These are phyloP conservation scores for Trachelus iudaicus DNA, from an alignment of 2,888 invertebrate species.

Conservation along the genomic window DNA sequence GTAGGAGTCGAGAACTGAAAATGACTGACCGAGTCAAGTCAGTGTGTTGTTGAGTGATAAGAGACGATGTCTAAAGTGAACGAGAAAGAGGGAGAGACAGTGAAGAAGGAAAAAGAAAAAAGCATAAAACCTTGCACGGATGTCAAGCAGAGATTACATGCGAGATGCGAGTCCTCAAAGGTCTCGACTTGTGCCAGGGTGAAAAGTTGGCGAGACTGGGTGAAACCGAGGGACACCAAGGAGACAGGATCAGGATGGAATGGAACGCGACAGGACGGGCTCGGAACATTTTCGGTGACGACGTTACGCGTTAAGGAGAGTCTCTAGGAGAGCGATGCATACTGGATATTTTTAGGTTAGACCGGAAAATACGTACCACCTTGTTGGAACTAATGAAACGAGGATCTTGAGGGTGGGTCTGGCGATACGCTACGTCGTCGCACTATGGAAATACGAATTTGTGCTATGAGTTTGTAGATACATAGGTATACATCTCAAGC, in stretches of 20 bases:
- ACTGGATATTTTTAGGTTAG: slow-evolving; percentile 1
- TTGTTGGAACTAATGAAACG: background rate
- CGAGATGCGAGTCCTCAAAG: slow-evolving; percentile 38
- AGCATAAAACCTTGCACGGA: slow-evolving; percentile 13
- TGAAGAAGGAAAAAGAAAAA: slow-evolving; percentile 7
- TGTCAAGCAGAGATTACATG: background rate
- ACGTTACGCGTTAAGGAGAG: background rate
- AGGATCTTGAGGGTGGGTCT: background rate
- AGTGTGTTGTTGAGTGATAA: background rate
- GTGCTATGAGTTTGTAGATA: background rate
- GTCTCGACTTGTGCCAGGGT: background rate
- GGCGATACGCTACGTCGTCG: background rate
- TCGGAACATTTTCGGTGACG: slow-evolving; percentile 24
- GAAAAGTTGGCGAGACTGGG: background rate
- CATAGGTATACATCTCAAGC: background rate
- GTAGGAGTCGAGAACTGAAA: background rate
- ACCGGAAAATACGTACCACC: background rate
- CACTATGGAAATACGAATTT: background rate
- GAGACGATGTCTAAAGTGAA: slow-evolving; percentile 15
- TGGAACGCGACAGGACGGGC: background rate
- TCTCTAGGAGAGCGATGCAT: background rate
- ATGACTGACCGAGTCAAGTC: background rate
- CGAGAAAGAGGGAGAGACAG: slow-evolving; percentile 7
- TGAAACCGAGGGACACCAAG: background rate
- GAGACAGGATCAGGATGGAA: background rate